Conservation (phyloP, 2,113 vertebrate species). For the Corythornis madagascariensis region DNA sequence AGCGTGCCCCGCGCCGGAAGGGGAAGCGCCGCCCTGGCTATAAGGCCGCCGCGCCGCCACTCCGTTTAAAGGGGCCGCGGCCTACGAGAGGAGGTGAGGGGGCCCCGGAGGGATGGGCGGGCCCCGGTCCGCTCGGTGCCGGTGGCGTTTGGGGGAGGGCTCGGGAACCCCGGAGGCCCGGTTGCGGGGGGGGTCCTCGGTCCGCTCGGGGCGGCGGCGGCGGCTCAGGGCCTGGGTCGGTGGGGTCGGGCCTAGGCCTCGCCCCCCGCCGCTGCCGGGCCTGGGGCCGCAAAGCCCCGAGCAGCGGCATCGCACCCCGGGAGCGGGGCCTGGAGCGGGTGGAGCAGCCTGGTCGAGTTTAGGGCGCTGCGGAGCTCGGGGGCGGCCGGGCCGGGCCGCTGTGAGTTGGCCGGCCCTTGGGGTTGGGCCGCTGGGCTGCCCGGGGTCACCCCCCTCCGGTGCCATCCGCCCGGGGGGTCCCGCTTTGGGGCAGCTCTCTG, state of each 20-base stretch:
- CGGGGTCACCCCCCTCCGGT: too few species aligned
- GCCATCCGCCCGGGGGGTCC: background rate
- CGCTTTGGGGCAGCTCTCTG: fast-evolving
- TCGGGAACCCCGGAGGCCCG: background rate
- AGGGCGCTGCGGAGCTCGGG: background rate
- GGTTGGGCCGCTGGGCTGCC: background rate
- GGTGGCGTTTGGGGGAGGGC: background rate
- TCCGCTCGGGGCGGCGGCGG: background rate
- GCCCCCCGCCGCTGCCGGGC: too few species aligned
- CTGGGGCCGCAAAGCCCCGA: too few species aligned
- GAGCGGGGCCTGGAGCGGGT: too few species aligned
- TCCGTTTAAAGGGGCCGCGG: background rate
- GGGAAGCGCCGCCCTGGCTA: fast-evolving
- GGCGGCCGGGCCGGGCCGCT: background rate
- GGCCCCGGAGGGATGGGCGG: fast-evolving
- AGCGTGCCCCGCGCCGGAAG: background rate
- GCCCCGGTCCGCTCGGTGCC: too few species aligned
- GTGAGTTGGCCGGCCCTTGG: background rate
- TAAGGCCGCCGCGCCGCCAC: background rate
- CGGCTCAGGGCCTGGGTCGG: background rate
- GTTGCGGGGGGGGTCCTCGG: background rate
- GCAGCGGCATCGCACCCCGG: background rate
- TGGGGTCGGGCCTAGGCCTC: too few species aligned
- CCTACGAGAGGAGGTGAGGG: conserved; percentile 19
- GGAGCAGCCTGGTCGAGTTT: background rate